phyloP scores from a whole-genome alignment of 2,888 invertebrate species.

The Cybosia mesomella region DNA sequence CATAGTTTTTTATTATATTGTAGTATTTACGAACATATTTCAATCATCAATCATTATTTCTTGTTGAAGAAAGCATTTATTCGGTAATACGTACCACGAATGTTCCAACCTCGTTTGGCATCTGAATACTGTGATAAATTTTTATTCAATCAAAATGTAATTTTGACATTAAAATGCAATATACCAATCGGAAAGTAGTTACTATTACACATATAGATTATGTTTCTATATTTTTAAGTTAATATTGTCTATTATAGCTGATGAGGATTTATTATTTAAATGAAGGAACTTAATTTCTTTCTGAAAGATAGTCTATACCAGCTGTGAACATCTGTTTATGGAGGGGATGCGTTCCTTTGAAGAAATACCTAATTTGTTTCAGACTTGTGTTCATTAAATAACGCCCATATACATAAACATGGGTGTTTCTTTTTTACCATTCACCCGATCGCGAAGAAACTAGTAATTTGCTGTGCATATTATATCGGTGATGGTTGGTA shows the following conservation, averaged over 20 bases:
- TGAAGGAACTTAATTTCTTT: conserved; percentile 18
- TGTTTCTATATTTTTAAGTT: conserved; percentile 47
- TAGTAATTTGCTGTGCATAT: not conserved
- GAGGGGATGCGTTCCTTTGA: not conserved
- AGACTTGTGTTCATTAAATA: not conserved
- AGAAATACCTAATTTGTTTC: not conserved
- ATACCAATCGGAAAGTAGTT: conserved; percentile 52
- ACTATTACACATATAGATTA: conserved; percentile 47
- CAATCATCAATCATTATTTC: conserved; percentile 34
- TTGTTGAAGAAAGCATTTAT: conserved; percentile 46
- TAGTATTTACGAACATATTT: conserved; percentile 40
- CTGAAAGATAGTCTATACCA: conserved; percentile 21
- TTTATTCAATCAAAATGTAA: conserved; percentile 67
- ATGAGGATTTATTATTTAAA: conserved; percentile 43
- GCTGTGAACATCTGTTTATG: conserved; percentile 18
- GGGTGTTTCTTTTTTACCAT: not conserved
- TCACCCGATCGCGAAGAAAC: no score
- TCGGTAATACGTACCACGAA: conserved; percentile 43
- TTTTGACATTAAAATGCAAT: conserved; percentile 62
- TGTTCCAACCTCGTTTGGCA: conserved; percentile 55
- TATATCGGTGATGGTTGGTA: not conserved
- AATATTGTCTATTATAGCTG: conserved; percentile 39
- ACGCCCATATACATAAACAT: not conserved
- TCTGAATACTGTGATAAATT: conserved; percentile 78
- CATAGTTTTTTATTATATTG: conserved; percentile 47